A percentile compares a stretch with the other conserved stretches of the same genome.
Evolutionary conservation across 2,888 invertebrate species (phyloP).

Genomic region (Parthenolecanium corni): DNA sequence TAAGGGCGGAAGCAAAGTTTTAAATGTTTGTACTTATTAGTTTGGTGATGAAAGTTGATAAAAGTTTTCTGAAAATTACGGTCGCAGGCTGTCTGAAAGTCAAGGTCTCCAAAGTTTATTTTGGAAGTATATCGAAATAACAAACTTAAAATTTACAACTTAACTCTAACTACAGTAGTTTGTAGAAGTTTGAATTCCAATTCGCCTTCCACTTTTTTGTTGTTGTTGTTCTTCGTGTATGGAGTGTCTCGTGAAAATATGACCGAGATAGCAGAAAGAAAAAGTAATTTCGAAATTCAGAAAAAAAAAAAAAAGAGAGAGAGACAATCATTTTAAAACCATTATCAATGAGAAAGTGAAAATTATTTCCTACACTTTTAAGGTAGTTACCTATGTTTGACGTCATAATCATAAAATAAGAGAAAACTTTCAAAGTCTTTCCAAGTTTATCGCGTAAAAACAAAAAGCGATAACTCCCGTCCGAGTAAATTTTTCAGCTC

Average conservation of each 20-base stretch:
- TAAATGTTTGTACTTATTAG: slow-evolving; percentile 29
- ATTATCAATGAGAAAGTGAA: no score
- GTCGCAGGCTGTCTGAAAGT: slow-evolving; percentile 29
- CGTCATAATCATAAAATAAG: no score
- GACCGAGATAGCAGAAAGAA: no score
- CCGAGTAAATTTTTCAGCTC: no score
- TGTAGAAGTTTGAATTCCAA: slow-evolving; percentile 26
- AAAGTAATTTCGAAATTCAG: no score
- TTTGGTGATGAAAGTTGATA: slow-evolving; percentile 29
- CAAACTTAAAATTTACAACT: slow-evolving; percentile 29
- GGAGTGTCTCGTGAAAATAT: not conserved
- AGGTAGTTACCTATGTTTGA: no score
- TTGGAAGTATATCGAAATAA: slow-evolving; percentile 29
- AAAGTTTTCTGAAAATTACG: slow-evolving; percentile 29
- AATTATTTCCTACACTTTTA: no score
- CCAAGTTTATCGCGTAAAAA: no score
- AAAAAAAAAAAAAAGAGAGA: no score
- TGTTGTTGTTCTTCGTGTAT: not conserved
- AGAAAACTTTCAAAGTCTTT: no score
- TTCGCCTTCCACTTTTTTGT: slow-evolving; percentile 19
- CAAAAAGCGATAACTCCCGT: no score
- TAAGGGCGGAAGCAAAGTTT: slow-evolving; percentile 28
- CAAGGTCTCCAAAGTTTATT: slow-evolving; percentile 28
- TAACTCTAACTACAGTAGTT: slow-evolving; percentile 24
- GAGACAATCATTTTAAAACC: no score